Evolutionary conservation across 2,113 vertebrate genomes (phyloP), one percentile per base, ranked within the genome.

Genomic region (Lonchura striata): DNA sequence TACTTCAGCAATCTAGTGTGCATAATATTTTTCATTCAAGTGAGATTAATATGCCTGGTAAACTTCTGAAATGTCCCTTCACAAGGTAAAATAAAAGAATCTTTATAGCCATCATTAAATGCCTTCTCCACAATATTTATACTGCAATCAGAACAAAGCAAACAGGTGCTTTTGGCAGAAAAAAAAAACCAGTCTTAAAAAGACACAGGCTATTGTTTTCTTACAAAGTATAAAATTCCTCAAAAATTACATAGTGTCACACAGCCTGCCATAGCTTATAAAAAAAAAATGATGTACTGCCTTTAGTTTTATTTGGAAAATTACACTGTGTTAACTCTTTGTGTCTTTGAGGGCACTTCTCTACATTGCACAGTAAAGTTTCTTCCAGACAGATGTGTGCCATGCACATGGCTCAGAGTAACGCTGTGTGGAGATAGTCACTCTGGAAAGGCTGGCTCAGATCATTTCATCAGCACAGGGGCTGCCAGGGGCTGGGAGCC

Each of bases 171-270:
- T 97, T 97, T 96, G 95, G 96, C 90, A 98, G 92, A 23, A n/a
- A n/a, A n/a, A 94, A 94, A 95, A 97, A 95, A 49, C 7, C 19
- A 95, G 76, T 91, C 96, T 97, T 92, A 94, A 97, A 97, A 98
- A 98, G 90, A 97, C 96, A 96, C 49, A 92, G 89, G 82, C 91
- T 94, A 95, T 97, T 97, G 96, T 97, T 97, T 98, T 96, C 95
- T 95, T 97, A 95, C 76, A 97, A 98, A 98, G 97, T 97, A 97
- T 97, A 94, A 94, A 98, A 98, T 98, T 97, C 97, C 96, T 97
- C 75, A 24, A 84, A 98, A 98, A 98, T 98, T 98, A 98, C 91
- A 98, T 97, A 97, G 98, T 98, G 97, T 98, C 97, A 97, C 95
- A 95, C 77, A 96, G 95, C 82, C 94, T 98, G 96, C 97, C 95